Percentiles rank a stretch among this genome's conserved stretches.
These are phyloP conservation scores for Parauchenoglanis punctatus DNA, from an alignment of 2,797 vertebrate species.

Conservation along the genomic window DNA sequence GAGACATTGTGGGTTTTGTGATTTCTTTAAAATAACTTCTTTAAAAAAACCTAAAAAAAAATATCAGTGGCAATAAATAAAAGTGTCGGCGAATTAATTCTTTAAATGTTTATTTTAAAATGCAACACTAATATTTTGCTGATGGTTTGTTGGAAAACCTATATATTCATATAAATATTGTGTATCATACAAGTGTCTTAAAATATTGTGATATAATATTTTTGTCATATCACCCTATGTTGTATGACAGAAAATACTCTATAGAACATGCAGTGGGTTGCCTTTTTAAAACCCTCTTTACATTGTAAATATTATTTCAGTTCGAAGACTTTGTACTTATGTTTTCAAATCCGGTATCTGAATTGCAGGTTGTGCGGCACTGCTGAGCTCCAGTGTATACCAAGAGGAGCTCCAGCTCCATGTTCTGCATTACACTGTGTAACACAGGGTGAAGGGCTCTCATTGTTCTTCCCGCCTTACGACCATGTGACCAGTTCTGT, in stretches of 20 bases:
- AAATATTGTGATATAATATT: not conserved
- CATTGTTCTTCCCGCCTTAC: not conserved
- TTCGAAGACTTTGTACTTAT: not conserved
- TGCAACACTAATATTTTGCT: not conserved
- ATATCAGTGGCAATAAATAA: not conserved
- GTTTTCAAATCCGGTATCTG: not conserved
- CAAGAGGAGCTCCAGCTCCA: not conserved
- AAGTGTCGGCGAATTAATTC: not conserved
- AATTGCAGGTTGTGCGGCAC: not conserved
- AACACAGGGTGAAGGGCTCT: no score
- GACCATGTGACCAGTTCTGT: conserved; percentile 10
- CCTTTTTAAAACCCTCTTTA: not conserved
- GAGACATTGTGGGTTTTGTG: not conserved
- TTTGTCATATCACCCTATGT: not conserved
- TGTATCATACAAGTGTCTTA: not conserved
- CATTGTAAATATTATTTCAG: not conserved
- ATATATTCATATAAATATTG: not conserved
- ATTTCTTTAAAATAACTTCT: no score
- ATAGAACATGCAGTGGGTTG: not conserved
- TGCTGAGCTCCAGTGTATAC: not conserved
- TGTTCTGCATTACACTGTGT: not conserved
- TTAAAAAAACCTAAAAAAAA: not conserved
- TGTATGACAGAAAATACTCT: not conserved
- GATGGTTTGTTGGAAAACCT: not conserved
- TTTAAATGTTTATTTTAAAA: not conserved